These are phyloP conservation scores for Prenolepis imparis DNA, from an alignment of 2,888 invertebrate species.

Conservation along the genomic window DNA sequence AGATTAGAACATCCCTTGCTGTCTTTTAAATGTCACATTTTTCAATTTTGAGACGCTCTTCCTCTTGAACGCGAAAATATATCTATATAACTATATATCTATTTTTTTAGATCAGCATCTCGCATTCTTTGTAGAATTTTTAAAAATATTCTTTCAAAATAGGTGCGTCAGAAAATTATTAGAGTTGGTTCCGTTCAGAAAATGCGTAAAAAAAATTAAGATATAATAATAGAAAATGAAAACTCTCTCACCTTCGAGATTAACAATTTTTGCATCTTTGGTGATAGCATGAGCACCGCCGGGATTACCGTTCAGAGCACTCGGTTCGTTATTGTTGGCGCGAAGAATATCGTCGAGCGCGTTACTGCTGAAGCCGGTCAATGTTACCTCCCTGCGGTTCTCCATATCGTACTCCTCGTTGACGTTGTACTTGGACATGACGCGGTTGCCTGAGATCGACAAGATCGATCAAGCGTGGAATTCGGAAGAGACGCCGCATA, in stretches of 20 bases:
- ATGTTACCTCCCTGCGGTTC: conserved; percentile 79
- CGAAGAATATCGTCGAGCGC: conserved; percentile 74
- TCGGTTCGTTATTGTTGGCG: conserved; percentile 65
- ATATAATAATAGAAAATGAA: background rate
- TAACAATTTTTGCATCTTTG: conserved; percentile 63
- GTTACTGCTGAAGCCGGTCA: conserved; percentile 80
- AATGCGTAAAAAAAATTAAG: background rate
- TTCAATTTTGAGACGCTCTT: background rate
- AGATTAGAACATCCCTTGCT: background rate
- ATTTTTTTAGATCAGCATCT: background rate
- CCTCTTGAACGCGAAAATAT: background rate
- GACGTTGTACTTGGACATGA: conserved; percentile 84
- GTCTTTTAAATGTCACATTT: background rate
- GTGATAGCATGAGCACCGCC: conserved; percentile 69
- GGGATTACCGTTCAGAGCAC: conserved; percentile 68
- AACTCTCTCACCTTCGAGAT: conserved; percentile 63
- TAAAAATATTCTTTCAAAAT: background rate
- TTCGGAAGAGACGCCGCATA: conserved; percentile 21
- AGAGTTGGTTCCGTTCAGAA: background rate
- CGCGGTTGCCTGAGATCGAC: conserved; percentile 75
- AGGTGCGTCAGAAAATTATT: background rate
- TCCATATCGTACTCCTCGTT: conserved; percentile 79
- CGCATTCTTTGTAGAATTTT: background rate
- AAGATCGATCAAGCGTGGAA: background rate
- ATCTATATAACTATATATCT: background rate